phyloP scores from a whole-genome alignment of 2,113 vertebrate species.

The Pachycephala philippinensis region DNA sequence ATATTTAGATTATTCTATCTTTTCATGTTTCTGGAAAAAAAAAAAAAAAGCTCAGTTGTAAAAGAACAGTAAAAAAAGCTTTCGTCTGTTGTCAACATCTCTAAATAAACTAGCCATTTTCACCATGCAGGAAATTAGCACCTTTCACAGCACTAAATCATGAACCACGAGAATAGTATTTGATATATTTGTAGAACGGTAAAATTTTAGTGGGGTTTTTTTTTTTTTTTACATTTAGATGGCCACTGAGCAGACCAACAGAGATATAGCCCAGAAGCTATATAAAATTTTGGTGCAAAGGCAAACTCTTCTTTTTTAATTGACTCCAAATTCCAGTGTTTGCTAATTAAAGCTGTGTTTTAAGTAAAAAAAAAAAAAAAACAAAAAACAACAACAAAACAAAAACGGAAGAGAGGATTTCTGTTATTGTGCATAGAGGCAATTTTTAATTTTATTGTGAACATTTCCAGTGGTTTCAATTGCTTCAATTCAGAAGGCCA shows the following conservation, averaged over 20 bases:
- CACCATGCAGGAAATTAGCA: background rate
- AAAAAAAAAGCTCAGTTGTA: background rate
- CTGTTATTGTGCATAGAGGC: background rate
- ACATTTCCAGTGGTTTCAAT: background rate
- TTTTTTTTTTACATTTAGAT: background rate
- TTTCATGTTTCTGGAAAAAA: background rate
- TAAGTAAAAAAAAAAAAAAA: background rate
- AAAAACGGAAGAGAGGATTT: rapidly evolving
- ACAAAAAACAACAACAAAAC: no score
- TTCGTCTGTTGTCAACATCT: background rate
- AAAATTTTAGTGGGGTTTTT: rapidly evolving
- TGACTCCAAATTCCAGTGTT: background rate
- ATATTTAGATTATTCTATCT: background rate
- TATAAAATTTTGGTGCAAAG: background rate
- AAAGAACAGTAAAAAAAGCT: background rate
- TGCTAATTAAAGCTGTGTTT: background rate
- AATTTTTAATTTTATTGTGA: constrained; percentile 15
- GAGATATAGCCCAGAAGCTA: background rate
- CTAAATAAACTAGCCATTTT: background rate
- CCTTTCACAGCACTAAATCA: background rate
- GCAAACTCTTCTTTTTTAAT: background rate
- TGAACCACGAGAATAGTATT: background rate
- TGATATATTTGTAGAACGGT: background rate
- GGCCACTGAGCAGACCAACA: background rate
- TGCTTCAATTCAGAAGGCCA: background rate